A percentile compares a stretch with the other conserved stretches of the same genome.
phyloP scores from a whole-genome alignment of 2,797 vertebrate genomes.

The Lagorchestes hirsutus region DNA sequence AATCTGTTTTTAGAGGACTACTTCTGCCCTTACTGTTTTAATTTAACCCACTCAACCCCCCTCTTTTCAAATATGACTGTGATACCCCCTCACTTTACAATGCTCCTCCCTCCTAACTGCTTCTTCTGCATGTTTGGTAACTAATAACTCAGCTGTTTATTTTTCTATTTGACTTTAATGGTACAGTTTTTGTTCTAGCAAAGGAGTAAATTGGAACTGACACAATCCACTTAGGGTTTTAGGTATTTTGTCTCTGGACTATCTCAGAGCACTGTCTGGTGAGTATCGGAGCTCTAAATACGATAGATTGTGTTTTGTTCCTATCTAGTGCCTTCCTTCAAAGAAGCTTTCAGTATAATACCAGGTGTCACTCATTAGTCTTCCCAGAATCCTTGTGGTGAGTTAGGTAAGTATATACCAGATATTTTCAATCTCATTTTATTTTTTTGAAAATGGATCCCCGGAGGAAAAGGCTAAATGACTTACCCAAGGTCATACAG shows the following conservation, averaged over 20 bases:
- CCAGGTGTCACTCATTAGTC: slow-evolving; percentile 27
- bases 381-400: not conserved
- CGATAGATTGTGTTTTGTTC: slow-evolving; percentile 50
- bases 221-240: slow-evolving; percentile 61
- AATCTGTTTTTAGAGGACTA: not conserved
- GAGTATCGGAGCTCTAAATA: slow-evolving; percentile 10
- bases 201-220: slow-evolving; percentile 64
- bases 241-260: slow-evolving; percentile 67
- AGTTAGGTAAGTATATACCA: not conserved
- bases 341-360: slow-evolving; percentile 48
- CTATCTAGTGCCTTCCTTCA: slow-evolving; percentile 50
- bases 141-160: slow-evolving; percentile 19
- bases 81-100: not conserved
- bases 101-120: not conserved
- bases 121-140: not conserved
- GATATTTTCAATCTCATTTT: not conserved
- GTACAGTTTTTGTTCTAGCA: not conserved
- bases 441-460: not conserved
- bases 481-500: not conserved
- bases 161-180: not conserved
- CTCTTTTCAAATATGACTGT: not conserved
- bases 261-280: slow-evolving; percentile 53
- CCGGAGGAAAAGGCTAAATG: not conserved
- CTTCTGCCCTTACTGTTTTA: not conserved
- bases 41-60: not conserved